Evolutionary conservation across 2,888 invertebrate genomes (phyloP).

Genomic region (Rotaria socialis): DNA sequence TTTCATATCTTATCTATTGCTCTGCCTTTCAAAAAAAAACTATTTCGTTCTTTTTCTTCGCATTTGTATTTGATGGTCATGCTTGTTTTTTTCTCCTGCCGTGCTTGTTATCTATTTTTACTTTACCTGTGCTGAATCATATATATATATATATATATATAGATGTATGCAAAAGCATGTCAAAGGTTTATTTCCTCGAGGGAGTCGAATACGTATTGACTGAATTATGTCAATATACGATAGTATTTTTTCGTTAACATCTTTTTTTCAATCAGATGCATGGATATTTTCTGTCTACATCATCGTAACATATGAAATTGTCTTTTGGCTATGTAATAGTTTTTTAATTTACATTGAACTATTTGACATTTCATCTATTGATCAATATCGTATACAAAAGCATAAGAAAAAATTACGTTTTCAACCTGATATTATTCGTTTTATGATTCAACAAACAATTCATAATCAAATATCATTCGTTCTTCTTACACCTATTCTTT

Average conservation of each 20-base stretch:
- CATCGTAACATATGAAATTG: not conserved
- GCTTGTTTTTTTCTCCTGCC: not conserved
- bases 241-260: not conserved
- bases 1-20: not conserved
- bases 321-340: not conserved
- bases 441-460: not conserved
- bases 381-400: conserved; percentile 26
- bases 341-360: not conserved
- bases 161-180: not conserved
- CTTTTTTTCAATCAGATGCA: not conserved
- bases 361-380: not conserved
- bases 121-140: not conserved
- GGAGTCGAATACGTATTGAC: not conserved
- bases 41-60: not conserved
- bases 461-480: not conserved
- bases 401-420: conserved; percentile 19
- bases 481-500: not conserved
- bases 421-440: not conserved
- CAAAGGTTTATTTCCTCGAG: not conserved
- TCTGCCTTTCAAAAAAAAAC: not conserved
- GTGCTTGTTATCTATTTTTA: not conserved
- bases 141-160: not conserved
- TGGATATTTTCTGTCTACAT: not conserved
- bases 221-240: not conserved
- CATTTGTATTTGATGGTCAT: not conserved